These are phyloP conservation scores for Diploptera punctata DNA, from an alignment of 2,888 invertebrate genomes.

Conservation along the genomic window DNA sequence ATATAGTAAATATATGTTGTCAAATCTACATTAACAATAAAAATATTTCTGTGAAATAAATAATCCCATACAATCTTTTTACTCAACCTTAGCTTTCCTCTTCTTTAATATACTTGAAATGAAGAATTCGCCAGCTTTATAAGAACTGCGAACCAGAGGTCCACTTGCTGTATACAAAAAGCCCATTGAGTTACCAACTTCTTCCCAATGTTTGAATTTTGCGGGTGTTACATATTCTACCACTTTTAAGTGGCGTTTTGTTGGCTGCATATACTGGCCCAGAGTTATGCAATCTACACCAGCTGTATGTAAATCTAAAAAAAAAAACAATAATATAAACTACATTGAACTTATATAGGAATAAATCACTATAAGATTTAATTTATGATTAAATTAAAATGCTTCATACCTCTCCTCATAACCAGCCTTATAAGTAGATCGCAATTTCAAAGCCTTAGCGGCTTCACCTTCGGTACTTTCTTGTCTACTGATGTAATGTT, in stretches of 20 bases:
- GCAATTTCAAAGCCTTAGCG: too few relatives aligned
- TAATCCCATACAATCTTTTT: not conserved
- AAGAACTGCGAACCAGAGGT: conserved; percentile 95
- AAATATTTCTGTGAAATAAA: too few relatives aligned
- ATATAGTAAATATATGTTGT: too few relatives aligned
- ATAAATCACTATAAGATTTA: too few relatives aligned
- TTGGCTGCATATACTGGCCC: conserved; percentile 99
- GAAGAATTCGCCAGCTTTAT: conserved; percentile 97
- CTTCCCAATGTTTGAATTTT: conserved; percentile 89
- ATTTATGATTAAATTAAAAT: too few relatives aligned
- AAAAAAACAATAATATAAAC: not conserved
- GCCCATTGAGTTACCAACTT: conserved; percentile 80
- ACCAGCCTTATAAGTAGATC: too few relatives aligned
- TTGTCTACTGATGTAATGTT: too few relatives aligned
- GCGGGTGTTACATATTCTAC: conserved; percentile 96
- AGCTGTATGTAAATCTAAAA: conserved; percentile 74
- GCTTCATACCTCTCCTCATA: too few relatives aligned
- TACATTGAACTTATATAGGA: too few relatives aligned
- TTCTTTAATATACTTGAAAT: conserved; percentile 78
- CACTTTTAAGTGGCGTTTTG: conserved; percentile 92
- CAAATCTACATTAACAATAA: too few relatives aligned
- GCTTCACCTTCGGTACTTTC: too few relatives aligned
- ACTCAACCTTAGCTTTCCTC: conserved; percentile 45
- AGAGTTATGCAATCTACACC: conserved; percentile 96
- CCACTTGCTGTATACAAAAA: conserved; percentile 98